Base-by-base conservation (phyloP, 2,113 vertebrate species). In the Tachycineta bicolor region DNA sequence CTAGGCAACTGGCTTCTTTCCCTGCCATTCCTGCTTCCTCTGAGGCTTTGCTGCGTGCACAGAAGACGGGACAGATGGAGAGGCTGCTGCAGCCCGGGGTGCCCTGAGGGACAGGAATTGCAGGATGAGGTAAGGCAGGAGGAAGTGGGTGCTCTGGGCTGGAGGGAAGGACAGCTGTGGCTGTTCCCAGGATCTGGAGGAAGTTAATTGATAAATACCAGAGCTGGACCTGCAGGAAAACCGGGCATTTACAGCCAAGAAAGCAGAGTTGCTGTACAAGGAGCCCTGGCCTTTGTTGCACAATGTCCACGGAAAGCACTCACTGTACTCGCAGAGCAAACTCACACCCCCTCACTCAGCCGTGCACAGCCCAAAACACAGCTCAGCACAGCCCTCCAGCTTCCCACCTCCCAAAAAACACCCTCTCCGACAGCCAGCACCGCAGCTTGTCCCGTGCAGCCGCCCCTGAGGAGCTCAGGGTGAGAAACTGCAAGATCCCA, bases 111-210 rank as follows among this genome's bases (percentile, higher is more conserved):
- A 89, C 73, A 25, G 65, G 0, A n/a, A n/a, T 12, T 28, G 60
- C 47, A 56, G 87, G 86, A 94, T 93, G 93, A 95, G 76, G 86
- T 71, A 91, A 93, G 84, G 89, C 95, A 94, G 92, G 77, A 92
- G 81, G 93, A 94, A 75, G 64, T 59, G 87, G 97, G 93, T 94
- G 94, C 93, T 94, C 24, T 1, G 31, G 17, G 60, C 83, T 76
- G 76, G 6, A 29, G 67, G 65, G 47, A 71, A 91, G 85, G 69
- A 94, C 86, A 93, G 60, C 41, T 95, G 67, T 5, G 77, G 28
- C 33, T 70, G 67, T 81, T 95, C 85, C 87, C 77, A 94, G 59
- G 80, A 63, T 63, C 97, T 59, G 65, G 17, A 87, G 90, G 34
- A 68, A 90, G 64, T 73, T 53, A 63, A 83, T 79, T 89, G 96